Base-by-base conservation (phyloP, 1,140 invertebrate genomes). In the Drosophila kanapiae region DNA sequence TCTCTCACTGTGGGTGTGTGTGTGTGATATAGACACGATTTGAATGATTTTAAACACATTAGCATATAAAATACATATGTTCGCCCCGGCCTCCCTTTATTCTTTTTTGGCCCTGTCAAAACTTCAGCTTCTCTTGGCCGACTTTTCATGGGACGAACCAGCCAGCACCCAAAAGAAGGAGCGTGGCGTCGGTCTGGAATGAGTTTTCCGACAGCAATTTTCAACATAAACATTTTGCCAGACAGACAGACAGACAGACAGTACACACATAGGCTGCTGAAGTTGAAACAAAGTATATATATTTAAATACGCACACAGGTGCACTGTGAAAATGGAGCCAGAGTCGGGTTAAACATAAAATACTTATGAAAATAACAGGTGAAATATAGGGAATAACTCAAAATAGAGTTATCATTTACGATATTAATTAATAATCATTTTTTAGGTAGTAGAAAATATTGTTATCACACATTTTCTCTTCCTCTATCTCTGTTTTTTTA, bases 21-120 rank as follows among this genome's bases (percentile, higher is more conserved):
- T 29, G 54, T 45, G 54, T 29, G 43, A 67, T 67, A 64, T 35
- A 72, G 56, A 75, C 16, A 64, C 53, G 67, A 69, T 84, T 84
- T 84, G 81, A 84, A 84, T 80, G 81, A 69, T 80, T 84, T 85
- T 77, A 84, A 84, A 78, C 77, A 56, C 72, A 84, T 84, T 84
- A 81, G 72, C 72, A 84, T 78, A 80, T 70, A 72, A 78, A 85
- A 80, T 81, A 71, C 56, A 62, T 37, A 53, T 35, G 67, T 49
- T 54, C 37, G 43, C 27, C 29, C 6, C 33, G 38, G 31, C 6
- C 14, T 31, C 18, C 38, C 38, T 23, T 14, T 31, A 23, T 70
- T 43, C 31, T 65, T 9, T 18, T 37, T 49, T 35, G 38, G 14
- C 42, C 27, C 53, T 54, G n/a, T 35, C 62, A 65, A 42, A 67